These are phyloP conservation scores for Drosophila pseudoobscura DNA, from an alignment of 1,140 invertebrate genomes.

Conservation along the genomic window DNA sequence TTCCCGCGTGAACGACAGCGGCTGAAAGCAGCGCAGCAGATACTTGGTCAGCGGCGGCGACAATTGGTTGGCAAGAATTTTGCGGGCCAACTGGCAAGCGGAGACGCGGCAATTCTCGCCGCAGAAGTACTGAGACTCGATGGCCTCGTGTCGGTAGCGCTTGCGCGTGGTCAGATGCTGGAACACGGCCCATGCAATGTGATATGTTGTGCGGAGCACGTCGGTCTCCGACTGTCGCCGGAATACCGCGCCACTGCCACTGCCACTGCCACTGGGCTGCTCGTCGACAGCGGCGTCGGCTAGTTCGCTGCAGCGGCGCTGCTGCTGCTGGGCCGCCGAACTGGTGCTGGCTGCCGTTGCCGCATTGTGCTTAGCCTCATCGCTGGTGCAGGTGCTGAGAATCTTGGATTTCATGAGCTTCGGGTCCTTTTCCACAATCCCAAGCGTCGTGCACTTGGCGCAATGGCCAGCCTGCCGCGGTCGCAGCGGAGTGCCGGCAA, in stretches of 20 bases:
- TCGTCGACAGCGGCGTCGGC: slow-evolving; percentile 25
- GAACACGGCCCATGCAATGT: slow-evolving; percentile 82
- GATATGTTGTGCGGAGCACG: slow-evolving; percentile 71
- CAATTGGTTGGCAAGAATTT: slow-evolving; percentile 77
- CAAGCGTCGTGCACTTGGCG: slow-evolving; percentile 75
- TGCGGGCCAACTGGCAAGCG: slow-evolving; percentile 73
- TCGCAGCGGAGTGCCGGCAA: slow-evolving; percentile 75
- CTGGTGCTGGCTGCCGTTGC: slow-evolving; percentile 55
- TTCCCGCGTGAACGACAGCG: slow-evolving; percentile 72
- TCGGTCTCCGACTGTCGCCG: slow-evolving; percentile 55
- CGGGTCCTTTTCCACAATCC: slow-evolving; percentile 77
- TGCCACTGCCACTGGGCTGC: slow-evolving; percentile 22
- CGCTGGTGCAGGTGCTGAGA: slow-evolving; percentile 75
- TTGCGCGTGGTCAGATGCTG: slow-evolving; percentile 70
- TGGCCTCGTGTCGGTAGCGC: slow-evolving; percentile 67
- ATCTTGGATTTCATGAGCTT: slow-evolving; percentile 81
- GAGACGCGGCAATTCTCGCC: slow-evolving; percentile 71
- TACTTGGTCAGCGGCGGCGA: slow-evolving; percentile 70
- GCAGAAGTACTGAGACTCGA: slow-evolving; percentile 76
- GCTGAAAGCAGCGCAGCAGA: slow-evolving; percentile 76
- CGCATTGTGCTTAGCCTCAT: slow-evolving; percentile 68
- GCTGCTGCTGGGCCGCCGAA: slow-evolving; percentile 49
- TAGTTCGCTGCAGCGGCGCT: slow-evolving; percentile 43
- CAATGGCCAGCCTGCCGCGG: slow-evolving; percentile 67
- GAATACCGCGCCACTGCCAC: slow-evolving; percentile 33